Evolutionary conservation across 1,140 invertebrate species (phyloP), one percentile per base, ranked within the genome.

Genomic region (Pteromalus puparum): DNA sequence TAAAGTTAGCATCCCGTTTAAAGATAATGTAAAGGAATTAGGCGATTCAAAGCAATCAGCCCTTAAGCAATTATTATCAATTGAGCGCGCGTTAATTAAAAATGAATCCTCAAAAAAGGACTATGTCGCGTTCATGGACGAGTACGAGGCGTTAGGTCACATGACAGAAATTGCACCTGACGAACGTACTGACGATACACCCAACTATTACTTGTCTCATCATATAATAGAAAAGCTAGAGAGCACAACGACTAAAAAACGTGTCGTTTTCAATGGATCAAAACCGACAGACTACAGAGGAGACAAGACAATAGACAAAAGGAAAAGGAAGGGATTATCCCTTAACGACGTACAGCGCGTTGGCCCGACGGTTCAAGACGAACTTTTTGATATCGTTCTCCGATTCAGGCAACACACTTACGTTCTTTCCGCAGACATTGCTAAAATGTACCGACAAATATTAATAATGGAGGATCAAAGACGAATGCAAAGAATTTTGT

Each of bases 311-410:
- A 2, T 2, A 13, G 15, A 48, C 81, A 13, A 74, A 38, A 6
- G 34, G 12, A 0, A 9, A 21, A 6, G 1, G n/a, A n/a, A 6
- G 2, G 48, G 72, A 7, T 30, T 87, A 13, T 91, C 89, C 0
- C 82, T 92, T 0, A 93, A 93, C 83, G 87, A 92, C n/a, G 61
- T 42, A 30, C 34, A 75, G 38, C 21, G 46, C 24, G 38, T 42
- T 2, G 73, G 73, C 2, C 73, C 73, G 26, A 75, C 18, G 10
- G 65, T 80, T 10, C 80, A 89, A 26, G 73, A 84, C 6, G 42
- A 84, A 10, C 26, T 91, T 7, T 74, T 82, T 26, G 21, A 18
- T 42, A 73, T 68, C 24, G 1, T 68, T 4, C 0, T 81, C 2
- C 1, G 75, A 65, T 82, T 85, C 42, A n/a, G 84, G 0, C 18